Conservation (phyloP, 1,140 invertebrate genomes). For the Calephelis virginiensis region DNA sequence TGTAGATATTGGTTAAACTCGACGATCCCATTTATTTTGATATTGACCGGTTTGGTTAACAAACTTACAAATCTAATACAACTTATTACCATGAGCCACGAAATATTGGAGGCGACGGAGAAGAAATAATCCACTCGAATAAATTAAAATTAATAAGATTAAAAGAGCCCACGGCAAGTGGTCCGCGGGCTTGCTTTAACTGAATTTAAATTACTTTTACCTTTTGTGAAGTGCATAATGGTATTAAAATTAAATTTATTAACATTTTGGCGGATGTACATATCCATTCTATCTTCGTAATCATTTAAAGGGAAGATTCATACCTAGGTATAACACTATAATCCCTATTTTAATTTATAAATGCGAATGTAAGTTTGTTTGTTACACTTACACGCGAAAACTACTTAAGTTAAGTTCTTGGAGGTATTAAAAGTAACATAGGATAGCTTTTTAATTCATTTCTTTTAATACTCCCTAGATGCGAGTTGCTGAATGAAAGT, state of each 20-base stretch:
- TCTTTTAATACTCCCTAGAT: no score
- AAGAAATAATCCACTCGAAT: constrained; percentile 69
- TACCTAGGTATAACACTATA: no score
- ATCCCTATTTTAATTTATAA: no score
- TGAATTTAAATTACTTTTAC: constrained; percentile 75
- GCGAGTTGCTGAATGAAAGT: no score
- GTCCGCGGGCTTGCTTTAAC: constrained; percentile 53
- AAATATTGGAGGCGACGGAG: constrained; percentile 56
- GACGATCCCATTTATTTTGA: no score
- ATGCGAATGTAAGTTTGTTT: no score
- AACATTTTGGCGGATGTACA: constrained; percentile 44
- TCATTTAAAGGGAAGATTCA: not conserved
- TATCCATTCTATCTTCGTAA: not conserved
- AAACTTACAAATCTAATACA: constrained; percentile 28
- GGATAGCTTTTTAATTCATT: no score
- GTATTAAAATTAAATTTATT: constrained; percentile 72
- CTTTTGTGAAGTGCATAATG: constrained; percentile 69
- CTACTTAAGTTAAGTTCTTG: no score
- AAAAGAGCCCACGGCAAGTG: constrained; percentile 57
- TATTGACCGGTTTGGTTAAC: constrained; percentile 1
- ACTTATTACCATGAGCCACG: constrained; percentile 30
- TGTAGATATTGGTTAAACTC: no score
- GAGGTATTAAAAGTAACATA: no score
- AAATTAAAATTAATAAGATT: constrained; percentile 77
- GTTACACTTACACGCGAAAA: no score